Conservation (phyloP, 53 echinoderm and acorn worm genomes). For the Henricia sp. region DNA sequence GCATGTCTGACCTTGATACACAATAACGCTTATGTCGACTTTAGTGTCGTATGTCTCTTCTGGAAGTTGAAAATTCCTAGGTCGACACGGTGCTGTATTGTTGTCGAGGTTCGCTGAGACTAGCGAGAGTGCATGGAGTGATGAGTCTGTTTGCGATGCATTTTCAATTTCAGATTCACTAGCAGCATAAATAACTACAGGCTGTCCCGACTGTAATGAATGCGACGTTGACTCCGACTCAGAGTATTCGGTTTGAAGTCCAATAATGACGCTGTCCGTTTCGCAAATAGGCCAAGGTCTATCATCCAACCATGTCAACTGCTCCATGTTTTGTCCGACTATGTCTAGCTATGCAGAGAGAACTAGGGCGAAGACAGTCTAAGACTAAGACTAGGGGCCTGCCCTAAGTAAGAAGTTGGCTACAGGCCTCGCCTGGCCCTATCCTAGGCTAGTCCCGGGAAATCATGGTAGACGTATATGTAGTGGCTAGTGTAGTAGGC, state of each 20-base stretch:
- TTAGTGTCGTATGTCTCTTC: neutral
- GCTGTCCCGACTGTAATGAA: neutral
- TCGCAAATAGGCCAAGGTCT: no score
- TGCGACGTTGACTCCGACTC: neutral
- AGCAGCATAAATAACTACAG: neutral
- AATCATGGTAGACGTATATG: no score
- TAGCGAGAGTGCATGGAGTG: neutral
- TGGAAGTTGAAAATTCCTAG: neutral
- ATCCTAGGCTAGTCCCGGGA: no score
- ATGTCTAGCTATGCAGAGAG: no score
- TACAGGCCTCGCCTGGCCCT: no score
- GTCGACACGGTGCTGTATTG: neutral
- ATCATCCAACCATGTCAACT: no score
- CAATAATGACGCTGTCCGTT: slow-evolving; percentile 8
- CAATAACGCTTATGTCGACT: neutral
- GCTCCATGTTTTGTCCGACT: no score
- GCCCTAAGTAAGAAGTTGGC: no score
- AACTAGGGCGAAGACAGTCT: no score
- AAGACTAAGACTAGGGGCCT: no score
- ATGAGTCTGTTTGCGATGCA: no score
- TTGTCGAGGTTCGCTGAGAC: neutral
- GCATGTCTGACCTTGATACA: neutral
- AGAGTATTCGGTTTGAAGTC: neutral
- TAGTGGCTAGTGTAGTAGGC: no score
- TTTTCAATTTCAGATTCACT: neutral